Base-by-base conservation (phyloP, 2,113 vertebrate genomes). In the Donacobius atricapilla region DNA sequence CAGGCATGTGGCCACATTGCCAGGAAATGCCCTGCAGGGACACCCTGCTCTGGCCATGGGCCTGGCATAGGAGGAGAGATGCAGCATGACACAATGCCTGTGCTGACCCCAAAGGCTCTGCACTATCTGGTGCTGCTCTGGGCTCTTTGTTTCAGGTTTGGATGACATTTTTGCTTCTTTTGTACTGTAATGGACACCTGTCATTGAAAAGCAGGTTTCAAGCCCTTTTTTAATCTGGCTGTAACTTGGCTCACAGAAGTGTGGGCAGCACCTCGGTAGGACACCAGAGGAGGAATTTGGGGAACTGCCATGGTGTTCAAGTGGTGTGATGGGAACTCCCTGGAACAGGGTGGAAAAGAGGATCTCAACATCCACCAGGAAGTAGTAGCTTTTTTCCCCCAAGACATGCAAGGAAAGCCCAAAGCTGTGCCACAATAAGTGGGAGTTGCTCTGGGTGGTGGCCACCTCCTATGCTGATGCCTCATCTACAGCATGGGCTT, bases 1-100 rank as follows among this genome's bases (percentile, higher is more conserved):
- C 13, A 54, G 24, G 14, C 12, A 3, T 45, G 5, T 2, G 72
- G 66, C n/a, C 58, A 25, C 23, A 33, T 39, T 71, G 33, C 64
- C 1, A 2, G 89, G 45, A 44, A 50, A 45, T 14, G 23, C 20
- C 27, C 24, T 61, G 54, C 35, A 19, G 39, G 60, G 50, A 56
- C 0, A 1, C 7, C 13, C 27, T 63, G 57, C 57, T 70, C 45
- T 50, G 53, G 20, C 53, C 4, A 0, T 5, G 39, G 16, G 35
- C 28, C 17, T n/a, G 54, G 50, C 33, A n/a, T n/a, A n/a, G n/a
- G n/a, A 28, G 65, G 27, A 78, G 17, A 40, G 7, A 40, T 25
- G 20, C 0, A 0, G 25, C 2, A 4, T 70, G 58, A 12, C n/a
- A 19, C 18, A 4, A 1, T 1, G 9, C 22, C 37, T 13, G 24